These are phyloP conservation scores for Oreocharis arfaki DNA, from an alignment of 2,113 vertebrate genomes.

Conservation along the genomic window DNA sequence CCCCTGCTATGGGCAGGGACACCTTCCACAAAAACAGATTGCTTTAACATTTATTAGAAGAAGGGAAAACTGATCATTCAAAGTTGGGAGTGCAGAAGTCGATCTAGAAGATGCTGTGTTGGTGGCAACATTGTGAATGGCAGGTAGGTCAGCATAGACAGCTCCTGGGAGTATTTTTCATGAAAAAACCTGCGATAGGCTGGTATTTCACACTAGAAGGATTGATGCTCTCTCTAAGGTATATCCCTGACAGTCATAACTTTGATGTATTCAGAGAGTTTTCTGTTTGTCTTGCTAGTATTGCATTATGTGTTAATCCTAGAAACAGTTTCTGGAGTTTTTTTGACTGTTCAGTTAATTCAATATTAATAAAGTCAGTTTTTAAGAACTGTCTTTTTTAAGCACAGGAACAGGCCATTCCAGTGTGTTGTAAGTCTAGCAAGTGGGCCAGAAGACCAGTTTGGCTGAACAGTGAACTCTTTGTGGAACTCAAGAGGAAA, in stretches of 20 bases:
- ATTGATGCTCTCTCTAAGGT: background rate
- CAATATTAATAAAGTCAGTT: background rate
- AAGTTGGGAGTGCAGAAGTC: background rate
- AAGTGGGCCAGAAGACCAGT: background rate
- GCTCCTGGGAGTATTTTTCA: background rate
- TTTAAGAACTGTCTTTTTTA: background rate
- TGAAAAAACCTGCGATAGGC: rapidly evolving
- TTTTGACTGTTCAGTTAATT: background rate
- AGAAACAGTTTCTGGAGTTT: background rate
- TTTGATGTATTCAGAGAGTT: background rate
- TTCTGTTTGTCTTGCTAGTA: background rate
- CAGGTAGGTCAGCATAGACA: background rate
- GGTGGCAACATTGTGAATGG: background rate
- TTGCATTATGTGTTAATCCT: background rate
- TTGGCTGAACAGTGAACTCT: background rate
- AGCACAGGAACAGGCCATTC: background rate
- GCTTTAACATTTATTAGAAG: background rate
- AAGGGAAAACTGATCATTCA: background rate
- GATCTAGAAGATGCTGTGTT: background rate
- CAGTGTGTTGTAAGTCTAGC: rapidly evolving
- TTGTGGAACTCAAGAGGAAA: background rate
- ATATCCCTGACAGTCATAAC: background rate
- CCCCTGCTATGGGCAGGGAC: no score
- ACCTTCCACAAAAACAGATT: background rate
- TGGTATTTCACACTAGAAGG: background rate